phyloP scores from a whole-genome alignment of 2,113 vertebrate species.

The Catharus bicknelli region DNA sequence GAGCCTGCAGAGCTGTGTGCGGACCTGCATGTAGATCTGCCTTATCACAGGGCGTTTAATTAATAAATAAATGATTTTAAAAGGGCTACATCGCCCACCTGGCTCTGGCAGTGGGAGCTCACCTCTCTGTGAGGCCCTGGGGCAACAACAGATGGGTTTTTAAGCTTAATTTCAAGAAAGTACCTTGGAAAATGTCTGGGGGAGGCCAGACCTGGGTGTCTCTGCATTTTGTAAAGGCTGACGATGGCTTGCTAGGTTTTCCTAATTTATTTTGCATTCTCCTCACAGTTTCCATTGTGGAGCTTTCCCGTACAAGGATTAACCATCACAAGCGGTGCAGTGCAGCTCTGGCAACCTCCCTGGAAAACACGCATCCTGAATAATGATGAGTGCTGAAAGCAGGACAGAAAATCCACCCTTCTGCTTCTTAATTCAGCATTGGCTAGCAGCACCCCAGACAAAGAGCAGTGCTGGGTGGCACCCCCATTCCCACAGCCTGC shows the following conservation, averaged over 20 bases:
- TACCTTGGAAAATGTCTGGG: not conserved
- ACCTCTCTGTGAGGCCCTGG: not conserved
- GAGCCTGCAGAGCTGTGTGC: not conserved
- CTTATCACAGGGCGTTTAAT: not conserved
- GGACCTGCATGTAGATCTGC: constrained; percentile 47
- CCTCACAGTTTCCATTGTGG: constrained; percentile 37
- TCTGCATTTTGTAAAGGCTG: not conserved
- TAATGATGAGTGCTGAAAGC: constrained; percentile 42
- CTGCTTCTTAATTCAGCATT: not conserved
- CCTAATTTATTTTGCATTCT: constrained; percentile 40
- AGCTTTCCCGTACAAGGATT: constrained; percentile 24
- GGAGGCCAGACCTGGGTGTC: not conserved
- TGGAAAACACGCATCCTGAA: constrained; percentile 57
- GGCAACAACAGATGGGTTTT: not conserved
- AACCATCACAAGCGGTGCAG: constrained; percentile 35
- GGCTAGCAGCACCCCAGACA: not conserved
- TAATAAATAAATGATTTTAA: constrained; percentile 10
- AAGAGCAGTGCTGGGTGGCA: not conserved
- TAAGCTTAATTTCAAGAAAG: not conserved
- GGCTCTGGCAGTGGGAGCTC: not conserved
- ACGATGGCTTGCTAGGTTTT: constrained; percentile 21
- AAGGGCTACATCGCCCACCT: not conserved
- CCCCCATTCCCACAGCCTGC: not conserved
- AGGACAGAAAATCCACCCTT: constrained; percentile 22
- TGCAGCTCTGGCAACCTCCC: constrained; percentile 59